phyloP scores from a whole-genome alignment of 2,888 invertebrate genomes.

The Molorchus minor region DNA sequence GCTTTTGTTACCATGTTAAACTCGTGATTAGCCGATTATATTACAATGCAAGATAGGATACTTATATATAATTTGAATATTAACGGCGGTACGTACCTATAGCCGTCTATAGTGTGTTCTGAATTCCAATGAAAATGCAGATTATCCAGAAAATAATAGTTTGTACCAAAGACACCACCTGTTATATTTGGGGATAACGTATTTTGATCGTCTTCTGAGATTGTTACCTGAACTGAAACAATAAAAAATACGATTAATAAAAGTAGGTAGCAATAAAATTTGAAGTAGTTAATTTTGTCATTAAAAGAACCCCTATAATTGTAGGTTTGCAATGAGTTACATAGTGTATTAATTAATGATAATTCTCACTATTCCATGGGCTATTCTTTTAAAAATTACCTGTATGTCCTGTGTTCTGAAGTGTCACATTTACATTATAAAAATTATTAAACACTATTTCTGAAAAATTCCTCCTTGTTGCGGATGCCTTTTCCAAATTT shows the following conservation, averaged over 20 bases:
- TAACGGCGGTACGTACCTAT: conserved; percentile 1
- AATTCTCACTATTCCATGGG: too few relatives aligned
- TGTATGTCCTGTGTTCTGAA: conserved; percentile 41
- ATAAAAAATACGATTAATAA: neutral
- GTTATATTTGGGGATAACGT: neutral
- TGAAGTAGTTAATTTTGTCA: too few relatives aligned
- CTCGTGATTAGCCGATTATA: too few relatives aligned
- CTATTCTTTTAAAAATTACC: too few relatives aligned
- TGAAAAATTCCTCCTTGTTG: conserved; percentile 25
- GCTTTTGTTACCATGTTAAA: too few relatives aligned
- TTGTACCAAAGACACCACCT: conserved; percentile 13
- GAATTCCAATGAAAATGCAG: conserved; percentile 42
- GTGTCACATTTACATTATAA: conserved; percentile 23
- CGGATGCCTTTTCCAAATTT: conserved; percentile 7
- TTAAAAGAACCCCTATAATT: too few relatives aligned
- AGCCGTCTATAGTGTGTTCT: conserved; percentile 5
- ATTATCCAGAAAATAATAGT: conserved; percentile 68
- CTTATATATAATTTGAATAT: too few relatives aligned
- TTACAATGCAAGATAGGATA: too few relatives aligned
- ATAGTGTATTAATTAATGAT: too few relatives aligned
- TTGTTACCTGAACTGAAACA: neutral
- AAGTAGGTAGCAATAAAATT: neutral
- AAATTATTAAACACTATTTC: conserved; percentile 33
- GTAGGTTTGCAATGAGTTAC: too few relatives aligned
- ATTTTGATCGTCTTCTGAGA: neutral